A percentile compares a stretch with the other conserved stretches of the same genome.
phyloP scores from a whole-genome alignment of 2,797 vertebrate genomes.

The Gymnocypris eckloni region DNA sequence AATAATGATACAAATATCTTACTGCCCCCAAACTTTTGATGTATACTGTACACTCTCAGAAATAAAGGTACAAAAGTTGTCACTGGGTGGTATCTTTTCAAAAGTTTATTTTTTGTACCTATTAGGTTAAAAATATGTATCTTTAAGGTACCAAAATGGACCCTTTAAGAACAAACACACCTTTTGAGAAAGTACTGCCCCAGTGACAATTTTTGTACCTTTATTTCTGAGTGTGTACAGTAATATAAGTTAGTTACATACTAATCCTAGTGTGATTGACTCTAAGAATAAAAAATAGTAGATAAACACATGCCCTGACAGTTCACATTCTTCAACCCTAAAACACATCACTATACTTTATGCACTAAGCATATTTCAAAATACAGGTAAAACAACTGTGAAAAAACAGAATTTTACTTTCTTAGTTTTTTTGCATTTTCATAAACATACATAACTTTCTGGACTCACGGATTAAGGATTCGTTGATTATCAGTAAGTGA shows the following conservation, averaged over 20 bases:
- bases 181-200: no score
- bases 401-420: neutral
- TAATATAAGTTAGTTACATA: neutral
- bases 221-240: neutral
- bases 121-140: no score
- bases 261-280: neutral
- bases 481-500: neutral
- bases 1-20: neutral
- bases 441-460: neutral
- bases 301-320: neutral
- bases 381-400: neutral
- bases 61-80: no score
- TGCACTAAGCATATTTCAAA: neutral
- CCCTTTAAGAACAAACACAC: no score
- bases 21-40: neutral
- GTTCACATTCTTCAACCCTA: neutral
- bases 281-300: neutral
- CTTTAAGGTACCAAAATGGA: no score
- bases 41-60: no score
- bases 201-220: no score
- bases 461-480: neutral
- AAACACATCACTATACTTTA: neutral
- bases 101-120: no score
- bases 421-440: neutral
- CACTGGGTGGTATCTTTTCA: no score